A percentile compares a stretch with the other conserved stretches of the same genome.
phyloP scores from a whole-genome alignment of 1,140 invertebrate species.

The Drosophila auraria region DNA sequence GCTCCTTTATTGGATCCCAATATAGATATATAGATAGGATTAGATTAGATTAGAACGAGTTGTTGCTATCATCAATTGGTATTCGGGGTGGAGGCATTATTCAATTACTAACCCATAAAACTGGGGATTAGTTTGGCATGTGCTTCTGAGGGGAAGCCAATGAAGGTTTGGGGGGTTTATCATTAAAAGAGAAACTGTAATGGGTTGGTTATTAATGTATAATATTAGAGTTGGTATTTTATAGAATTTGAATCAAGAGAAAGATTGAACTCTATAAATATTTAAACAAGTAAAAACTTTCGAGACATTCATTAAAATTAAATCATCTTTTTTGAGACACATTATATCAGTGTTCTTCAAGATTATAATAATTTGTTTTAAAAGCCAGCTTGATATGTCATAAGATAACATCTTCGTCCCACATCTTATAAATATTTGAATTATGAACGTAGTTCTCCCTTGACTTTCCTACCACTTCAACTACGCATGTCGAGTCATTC shows the following conservation, averaged over 20 bases:
- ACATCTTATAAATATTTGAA: constrained; percentile 4
- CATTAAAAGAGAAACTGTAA: too few relatives aligned
- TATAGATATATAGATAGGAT: constrained; percentile 29
- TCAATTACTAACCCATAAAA: constrained; percentile 38
- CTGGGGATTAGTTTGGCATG: constrained; percentile 22
- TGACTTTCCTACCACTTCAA: constrained; percentile 12
- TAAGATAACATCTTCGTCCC: neutral
- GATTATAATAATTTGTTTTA: neutral
- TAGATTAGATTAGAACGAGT: constrained; percentile 14
- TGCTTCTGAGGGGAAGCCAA: constrained; percentile 14
- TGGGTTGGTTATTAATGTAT: neutral
- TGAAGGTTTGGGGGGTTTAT: neutral
- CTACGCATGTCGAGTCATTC: constrained; percentile 18
- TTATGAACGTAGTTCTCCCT: neutral
- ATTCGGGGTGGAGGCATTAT: constrained; percentile 17
- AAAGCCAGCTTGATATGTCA: neutral
- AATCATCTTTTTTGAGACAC: neutral
- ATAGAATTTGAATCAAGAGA: too few relatives aligned
- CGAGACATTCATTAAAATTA: neutral
- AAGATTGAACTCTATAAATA: too few relatives aligned
- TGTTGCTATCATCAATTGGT: constrained; percentile 5
- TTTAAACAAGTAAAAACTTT: neutral
- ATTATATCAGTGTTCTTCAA: neutral
- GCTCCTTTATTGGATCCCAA: constrained; percentile 27
- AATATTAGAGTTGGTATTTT: too few relatives aligned